These are phyloP conservation scores for Zhuqinia jingwanae DNA, from an alignment of 2,888 invertebrate species.

Conservation along the genomic window DNA sequence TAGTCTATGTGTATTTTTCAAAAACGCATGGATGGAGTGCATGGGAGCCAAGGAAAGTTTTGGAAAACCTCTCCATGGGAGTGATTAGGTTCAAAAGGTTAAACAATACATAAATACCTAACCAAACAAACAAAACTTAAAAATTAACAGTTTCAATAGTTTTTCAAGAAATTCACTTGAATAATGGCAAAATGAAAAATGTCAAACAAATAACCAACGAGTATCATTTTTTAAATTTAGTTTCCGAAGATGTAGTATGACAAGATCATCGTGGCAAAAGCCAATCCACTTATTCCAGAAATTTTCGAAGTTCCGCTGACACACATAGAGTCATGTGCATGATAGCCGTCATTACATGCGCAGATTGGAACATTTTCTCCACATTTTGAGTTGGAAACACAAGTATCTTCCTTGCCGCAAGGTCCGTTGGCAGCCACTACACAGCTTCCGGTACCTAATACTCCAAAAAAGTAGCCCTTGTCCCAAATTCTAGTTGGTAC, in stretches of 20 bases:
- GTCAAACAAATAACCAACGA: no score
- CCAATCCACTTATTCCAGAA: slow-evolving; percentile 63
- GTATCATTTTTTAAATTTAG: slow-evolving; percentile 15
- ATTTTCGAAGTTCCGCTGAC: slow-evolving; percentile 48
- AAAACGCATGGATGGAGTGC: no score
- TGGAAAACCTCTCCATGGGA: no score
- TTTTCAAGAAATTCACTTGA: no score
- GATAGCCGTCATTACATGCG: slow-evolving; percentile 44
- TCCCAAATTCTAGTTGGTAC: slow-evolving; percentile 55
- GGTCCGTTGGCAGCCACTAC: slow-evolving; percentile 54
- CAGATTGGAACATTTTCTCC: slow-evolving; percentile 50
- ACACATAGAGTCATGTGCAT: slow-evolving; percentile 36
- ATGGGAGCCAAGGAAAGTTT: no score
- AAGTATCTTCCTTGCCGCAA: slow-evolving; percentile 49
- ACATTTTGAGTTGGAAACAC: slow-evolving; percentile 52
- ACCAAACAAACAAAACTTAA: no score
- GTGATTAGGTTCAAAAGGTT: no score
- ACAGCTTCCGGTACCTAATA: slow-evolving; percentile 53
- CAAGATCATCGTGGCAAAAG: slow-evolving; percentile 55
- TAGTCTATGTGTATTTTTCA: no score
- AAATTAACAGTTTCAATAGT: no score
- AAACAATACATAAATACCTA: no score
- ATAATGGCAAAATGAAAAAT: no score
- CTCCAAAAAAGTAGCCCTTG: slow-evolving; percentile 55
- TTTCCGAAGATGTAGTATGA: slow-evolving; percentile 57